Evolutionary conservation across 1,140 invertebrate species (phyloP), one percentile per base, ranked within the genome.

Genomic region (Drosophila erecta): DNA sequence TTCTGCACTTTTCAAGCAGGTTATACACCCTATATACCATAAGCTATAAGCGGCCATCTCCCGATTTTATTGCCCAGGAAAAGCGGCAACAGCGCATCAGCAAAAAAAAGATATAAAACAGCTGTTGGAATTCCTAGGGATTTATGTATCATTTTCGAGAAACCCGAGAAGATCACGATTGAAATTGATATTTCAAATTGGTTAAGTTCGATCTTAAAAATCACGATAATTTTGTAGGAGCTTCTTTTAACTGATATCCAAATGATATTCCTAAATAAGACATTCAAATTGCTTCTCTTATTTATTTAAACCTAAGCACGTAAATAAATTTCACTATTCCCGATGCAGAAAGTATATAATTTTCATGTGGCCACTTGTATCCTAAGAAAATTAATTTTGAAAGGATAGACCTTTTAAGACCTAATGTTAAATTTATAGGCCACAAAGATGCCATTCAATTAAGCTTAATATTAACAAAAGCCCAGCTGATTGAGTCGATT

Each of bases 161-260:
- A 67, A 67, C 46, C 37, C 4, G 46, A 67, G 64, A 50, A 40
- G 27, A 30, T 44, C 46, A 11, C 10, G 2, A 3, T 24, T 64
- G 59, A 51, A 67, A 67, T 51, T 20, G 46, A 67, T 67, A 67
- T 65, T 51, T 65, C 46, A 14, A 67, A 51, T 67, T 43, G 46
- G 27, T 49, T 11, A 11, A 3, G 14, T 27, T 27, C 22, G 24
- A 46, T 24, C 44, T 3, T 10, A 30, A 30, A 30, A 30, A 2
- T 30, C 8, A 30, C 30, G 30, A 30, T 7, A 30, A 30, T 30
- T 30, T 10, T 8, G 0, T 7, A 10, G 2, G 10, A 30, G 27
- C 27, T 30, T 30, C 8, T 8, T 2, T 8, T 30, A 30, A 30
- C 27, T 7, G 2, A 8, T 10, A 8, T 30, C 7, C 7, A 8